phyloP scores from a whole-genome alignment of 2,888 invertebrate genomes.

The Scaptomyza reducta region DNA sequence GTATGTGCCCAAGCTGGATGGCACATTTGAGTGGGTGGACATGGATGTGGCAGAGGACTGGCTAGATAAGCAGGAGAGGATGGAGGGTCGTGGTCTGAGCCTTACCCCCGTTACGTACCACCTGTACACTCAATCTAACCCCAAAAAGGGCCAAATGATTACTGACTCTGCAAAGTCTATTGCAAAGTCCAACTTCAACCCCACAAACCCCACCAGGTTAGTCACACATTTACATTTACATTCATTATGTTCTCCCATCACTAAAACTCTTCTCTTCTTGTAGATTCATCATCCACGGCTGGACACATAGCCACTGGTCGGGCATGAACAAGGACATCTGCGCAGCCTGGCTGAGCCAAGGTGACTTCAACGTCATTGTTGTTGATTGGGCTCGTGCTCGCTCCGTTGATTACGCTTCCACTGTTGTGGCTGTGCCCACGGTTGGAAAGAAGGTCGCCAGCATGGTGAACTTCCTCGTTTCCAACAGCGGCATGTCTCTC shows the following conservation, averaged over 20 bases:
- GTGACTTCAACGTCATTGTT: constrained; percentile 86
- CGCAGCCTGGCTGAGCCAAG: constrained; percentile 85
- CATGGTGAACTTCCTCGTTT: constrained; percentile 83
- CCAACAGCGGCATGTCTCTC: constrained; percentile 84
- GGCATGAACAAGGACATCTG: constrained; percentile 72
- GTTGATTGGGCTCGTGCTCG: constrained; percentile 87
- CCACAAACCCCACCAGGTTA: constrained; percentile 62
- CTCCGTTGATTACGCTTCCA: constrained; percentile 86
- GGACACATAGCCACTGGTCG: constrained; percentile 86
- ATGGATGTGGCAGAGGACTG: constrained; percentile 59
- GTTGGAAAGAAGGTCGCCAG: constrained; percentile 76
- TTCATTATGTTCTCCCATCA: no score
- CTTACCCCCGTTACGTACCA: constrained; percentile 63
- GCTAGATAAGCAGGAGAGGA: constrained; percentile 42
- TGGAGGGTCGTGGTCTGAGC: constrained; percentile 41
- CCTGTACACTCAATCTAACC: constrained; percentile 73
- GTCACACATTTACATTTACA: neutral
- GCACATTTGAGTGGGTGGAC: constrained; percentile 63
- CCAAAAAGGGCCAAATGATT: constrained; percentile 59
- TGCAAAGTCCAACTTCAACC: constrained; percentile 59
- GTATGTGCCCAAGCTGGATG: constrained; percentile 69
- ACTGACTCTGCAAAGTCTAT: constrained; percentile 49
- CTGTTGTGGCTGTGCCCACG: constrained; percentile 83
- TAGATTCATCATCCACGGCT: constrained; percentile 85
- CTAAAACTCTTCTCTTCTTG: neutral